Percentiles rank a stretch among this genome's conserved stretches.
Conservation (phyloP, 1,140 invertebrate species). For the Holcopasites calliopsidis region DNA sequence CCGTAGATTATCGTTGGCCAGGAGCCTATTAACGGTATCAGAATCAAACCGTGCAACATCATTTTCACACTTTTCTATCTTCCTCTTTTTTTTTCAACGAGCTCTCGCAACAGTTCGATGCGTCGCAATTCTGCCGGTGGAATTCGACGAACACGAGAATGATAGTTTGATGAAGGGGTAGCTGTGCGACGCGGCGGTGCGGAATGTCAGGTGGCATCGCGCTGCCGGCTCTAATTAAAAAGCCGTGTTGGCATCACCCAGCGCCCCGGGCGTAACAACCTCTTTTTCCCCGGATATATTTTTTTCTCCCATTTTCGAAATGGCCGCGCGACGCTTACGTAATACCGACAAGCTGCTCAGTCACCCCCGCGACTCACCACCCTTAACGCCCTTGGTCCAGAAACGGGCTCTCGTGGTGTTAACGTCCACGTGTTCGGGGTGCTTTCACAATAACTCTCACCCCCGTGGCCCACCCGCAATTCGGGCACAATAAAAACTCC, state of each 20-base stretch:
- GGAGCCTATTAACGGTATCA: conserved; percentile 29
- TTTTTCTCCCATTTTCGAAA: conserved; percentile 77
- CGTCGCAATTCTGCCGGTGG: conserved; percentile 50
- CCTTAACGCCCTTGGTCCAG: conserved; percentile 50
- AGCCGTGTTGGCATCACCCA: conserved; percentile 77
- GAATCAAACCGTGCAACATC: background rate
- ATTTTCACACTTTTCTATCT: background rate
- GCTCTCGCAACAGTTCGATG: conserved; percentile 16
- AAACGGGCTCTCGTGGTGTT: conserved; percentile 63
- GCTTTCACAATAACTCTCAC: conserved; percentile 74
- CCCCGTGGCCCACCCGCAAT: conserved; percentile 59
- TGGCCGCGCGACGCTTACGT: conserved; percentile 74
- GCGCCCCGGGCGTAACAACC: conserved; percentile 68
- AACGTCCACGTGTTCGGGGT: conserved; percentile 68
- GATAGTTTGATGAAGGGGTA: conserved; percentile 78
- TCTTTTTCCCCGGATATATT: conserved; percentile 51
- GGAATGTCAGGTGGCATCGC: conserved; percentile 76
- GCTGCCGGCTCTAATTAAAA: conserved; percentile 78
- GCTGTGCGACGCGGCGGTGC: conserved; percentile 56
- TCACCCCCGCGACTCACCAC: conserved; percentile 33
- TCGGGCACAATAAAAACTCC: conserved; percentile 70
- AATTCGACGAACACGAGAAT: conserved; percentile 77
- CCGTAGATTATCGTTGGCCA: conserved; percentile 42
- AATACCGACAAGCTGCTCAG: conserved; percentile 67
- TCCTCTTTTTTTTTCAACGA: background rate